These are phyloP conservation scores for Hyla sarda DNA, from an alignment of 2,113 vertebrate genomes.

Conservation along the genomic window DNA sequence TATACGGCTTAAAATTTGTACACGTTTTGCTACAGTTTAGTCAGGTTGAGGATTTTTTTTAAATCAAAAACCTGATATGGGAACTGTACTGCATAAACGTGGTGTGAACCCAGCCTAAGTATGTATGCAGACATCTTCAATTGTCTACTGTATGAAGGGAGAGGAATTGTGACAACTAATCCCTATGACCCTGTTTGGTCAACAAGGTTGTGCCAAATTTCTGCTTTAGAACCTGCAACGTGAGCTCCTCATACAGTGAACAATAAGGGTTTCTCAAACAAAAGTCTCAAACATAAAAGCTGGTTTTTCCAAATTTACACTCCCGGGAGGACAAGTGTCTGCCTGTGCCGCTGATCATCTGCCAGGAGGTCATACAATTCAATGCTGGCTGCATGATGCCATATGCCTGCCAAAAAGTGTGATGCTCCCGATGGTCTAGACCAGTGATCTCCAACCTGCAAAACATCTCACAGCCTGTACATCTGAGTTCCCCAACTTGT, in stretches of 20 bases:
- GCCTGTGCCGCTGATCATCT: neutral
- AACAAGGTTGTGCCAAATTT: neutral
- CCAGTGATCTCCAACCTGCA: too few relatives aligned
- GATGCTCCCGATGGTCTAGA: neutral
- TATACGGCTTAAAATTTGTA: too few relatives aligned
- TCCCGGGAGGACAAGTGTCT: slow-evolving; percentile 5
- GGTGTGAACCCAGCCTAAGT: too few relatives aligned
- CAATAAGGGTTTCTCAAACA: slow-evolving; percentile 11
- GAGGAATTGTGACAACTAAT: neutral
- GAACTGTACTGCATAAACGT: too few relatives aligned
- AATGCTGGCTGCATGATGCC: neutral
- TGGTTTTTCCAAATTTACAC: neutral
- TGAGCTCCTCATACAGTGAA: neutral
- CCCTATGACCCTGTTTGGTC: slow-evolving; percentile 25
- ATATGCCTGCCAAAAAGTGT: neutral
- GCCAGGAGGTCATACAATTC: slow-evolving; percentile 14
- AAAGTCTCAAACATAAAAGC: neutral
- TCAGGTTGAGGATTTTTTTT: too few relatives aligned
- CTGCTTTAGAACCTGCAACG: neutral
- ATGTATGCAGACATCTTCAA: too few relatives aligned
- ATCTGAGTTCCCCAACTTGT: too few relatives aligned
- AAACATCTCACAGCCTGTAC: too few relatives aligned
- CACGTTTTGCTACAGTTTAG: too few relatives aligned
- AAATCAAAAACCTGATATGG: too few relatives aligned
- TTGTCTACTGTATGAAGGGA: neutral